Evolutionary conservation across 2,113 vertebrate species (phyloP), one percentile per base, ranked within the genome.

Genomic region (Dolichotis patagonum): DNA sequence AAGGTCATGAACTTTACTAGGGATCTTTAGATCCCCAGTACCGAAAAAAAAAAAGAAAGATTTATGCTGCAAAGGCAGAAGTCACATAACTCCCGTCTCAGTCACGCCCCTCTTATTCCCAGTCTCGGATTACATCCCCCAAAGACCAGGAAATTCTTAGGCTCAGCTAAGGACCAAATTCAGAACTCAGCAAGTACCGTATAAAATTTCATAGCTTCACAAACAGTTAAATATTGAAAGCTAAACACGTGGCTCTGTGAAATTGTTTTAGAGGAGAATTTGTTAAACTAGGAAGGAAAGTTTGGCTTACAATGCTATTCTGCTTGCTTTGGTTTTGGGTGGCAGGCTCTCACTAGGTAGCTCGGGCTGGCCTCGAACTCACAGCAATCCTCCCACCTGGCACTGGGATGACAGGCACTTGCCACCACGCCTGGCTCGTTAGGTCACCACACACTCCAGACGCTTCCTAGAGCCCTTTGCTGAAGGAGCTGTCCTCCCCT

Each of bases 301-400:
- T 88, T 97, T 93, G 75, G 84, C 22, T 88, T 75, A 67, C 22
- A 16, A 81, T 94, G 75, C 7, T 91, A 1, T 71, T 85, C 35
- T 20, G 32, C 9, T 63, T 63, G 26, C 5, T 30, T 73, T 73
- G 38, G 67, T 11, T 43, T 71, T 41, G 8, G 19, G n/a, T n/a
- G 71, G n/a, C 71, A 73, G 71, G 22, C 11, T 26, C 22, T 73
- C 9, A 10, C 38, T 43, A 12, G 26, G 38, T 38, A 73, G 38
- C 20, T 20, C n/a, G 12, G n/a, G n/a, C 69, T 71, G 69, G 71
- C 38, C 71, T 73, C 4, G 38, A 41, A 73, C 71, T 73, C 38
- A 24, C n/a, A 73, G 71, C 12, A 7, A 24, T 43, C 22, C 69
- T 41, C 71, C 69, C 5, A 7, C 69, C 69, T 10, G 24, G n/a